These are phyloP conservation scores for Platycheirus rosarum DNA, from an alignment of 2,888 invertebrate species.

Conservation along the genomic window DNA sequence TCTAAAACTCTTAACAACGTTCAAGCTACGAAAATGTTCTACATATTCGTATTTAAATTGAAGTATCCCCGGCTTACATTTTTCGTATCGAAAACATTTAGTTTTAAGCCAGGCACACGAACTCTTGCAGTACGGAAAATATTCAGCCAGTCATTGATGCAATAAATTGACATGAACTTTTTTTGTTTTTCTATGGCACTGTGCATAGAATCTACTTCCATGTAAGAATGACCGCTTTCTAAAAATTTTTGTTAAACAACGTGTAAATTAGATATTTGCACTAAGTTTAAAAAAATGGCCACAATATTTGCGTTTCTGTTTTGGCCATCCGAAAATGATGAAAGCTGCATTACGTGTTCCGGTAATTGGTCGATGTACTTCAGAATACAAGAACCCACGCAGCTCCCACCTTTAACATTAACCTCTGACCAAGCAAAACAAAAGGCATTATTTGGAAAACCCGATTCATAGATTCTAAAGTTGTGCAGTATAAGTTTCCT, in stretches of 20 bases:
- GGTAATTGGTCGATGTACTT: background rate
- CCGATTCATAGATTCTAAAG: constrained; percentile 16
- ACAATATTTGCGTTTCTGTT: constrained; percentile 12
- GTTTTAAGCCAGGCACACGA: background rate
- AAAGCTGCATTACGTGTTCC: constrained; percentile 13
- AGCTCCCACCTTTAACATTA: background rate
- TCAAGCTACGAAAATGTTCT: background rate
- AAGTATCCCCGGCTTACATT: background rate
- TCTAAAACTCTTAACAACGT: background rate
- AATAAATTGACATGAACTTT: no score
- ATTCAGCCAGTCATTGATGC: no score
- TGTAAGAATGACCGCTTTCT: constrained; percentile 11
- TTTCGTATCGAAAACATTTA: background rate
- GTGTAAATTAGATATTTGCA: constrained; percentile 14
- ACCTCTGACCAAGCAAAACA: constrained; percentile 24
- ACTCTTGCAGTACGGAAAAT: no score
- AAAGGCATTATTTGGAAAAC: constrained; percentile 22
- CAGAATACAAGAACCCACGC: constrained; percentile 3
- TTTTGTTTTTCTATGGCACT: background rate
- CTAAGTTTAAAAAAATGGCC: constrained; percentile 26
- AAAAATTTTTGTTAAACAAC: constrained; percentile 5
- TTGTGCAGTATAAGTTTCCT: constrained; percentile 12
- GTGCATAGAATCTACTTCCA: constrained; percentile 4
- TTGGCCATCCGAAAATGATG: constrained; percentile 34
- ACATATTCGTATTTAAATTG: background rate